Base-by-base conservation (phyloP, 2,797 vertebrate species). In the Siniperca scherzeri region DNA sequence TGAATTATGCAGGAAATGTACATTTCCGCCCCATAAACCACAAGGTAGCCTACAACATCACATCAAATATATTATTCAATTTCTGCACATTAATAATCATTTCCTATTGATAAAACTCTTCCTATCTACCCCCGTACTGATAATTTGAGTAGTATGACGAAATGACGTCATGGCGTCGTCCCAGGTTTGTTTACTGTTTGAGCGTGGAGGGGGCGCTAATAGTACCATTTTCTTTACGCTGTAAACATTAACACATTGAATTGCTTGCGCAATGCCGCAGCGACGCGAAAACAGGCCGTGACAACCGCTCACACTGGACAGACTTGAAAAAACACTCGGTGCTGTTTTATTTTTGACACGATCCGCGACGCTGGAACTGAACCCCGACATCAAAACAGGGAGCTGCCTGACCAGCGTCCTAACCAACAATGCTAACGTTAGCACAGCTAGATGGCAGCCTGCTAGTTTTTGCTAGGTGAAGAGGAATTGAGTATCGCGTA, bases 121-220 rank as follows among this genome's bases (percentile, higher is more conserved):
- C 11, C n/a, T 17, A 7, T 42, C 3, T 5, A 1, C 2, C 11
- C 27, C 5, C 3, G 13, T 3, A 3, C 59, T 27, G 21, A 12
- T 40, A 0, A 10, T 27, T 8, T 48, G 68, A 33, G 38, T 3
- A 0, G 2, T 8, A 0, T 7, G 36, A 36, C 36, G 36, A 36
- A 5, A 36, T 36, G 42, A 19, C 12, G 14, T 2, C 40, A 27
- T 90, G 27, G 92, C 89, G 91, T 88, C 13, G 40, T 17, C 6
- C 19, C 42, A 7, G 16, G 79, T 88, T 92, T 95, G 91, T 95
- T 94, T 94, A 94, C 91, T 67, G 89, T 80, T 22, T 69, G 78
- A 81, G 17, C 60, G 61, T 83, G 72, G 56, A 62, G 78, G 80
- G 69, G 86, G 87, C 69, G 91, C 90, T 80, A 25, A 22, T n/a